Percentiles rank a stretch among this genome's conserved stretches.
Evolutionary conservation across 2,888 invertebrate species (phyloP).

Genomic region (Monochamus alternatus): DNA sequence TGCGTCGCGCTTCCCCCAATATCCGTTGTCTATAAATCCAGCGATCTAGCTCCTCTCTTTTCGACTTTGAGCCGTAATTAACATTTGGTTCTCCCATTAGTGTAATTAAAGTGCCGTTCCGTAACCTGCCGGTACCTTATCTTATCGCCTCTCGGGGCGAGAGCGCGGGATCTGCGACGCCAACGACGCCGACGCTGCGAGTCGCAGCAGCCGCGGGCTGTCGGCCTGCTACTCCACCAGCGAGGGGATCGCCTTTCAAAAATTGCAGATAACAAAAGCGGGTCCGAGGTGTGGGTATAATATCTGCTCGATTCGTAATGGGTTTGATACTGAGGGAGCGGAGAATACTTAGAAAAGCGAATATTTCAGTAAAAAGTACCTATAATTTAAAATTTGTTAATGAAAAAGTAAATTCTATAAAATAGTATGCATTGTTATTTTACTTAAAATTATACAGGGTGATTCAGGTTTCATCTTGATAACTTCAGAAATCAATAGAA

Average conservation of each 20-base stretch:
- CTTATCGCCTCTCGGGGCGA: constrained; percentile 37
- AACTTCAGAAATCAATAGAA: too few species aligned
- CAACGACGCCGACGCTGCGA: constrained; percentile 17
- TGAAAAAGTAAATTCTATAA: too few species aligned
- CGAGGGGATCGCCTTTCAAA: constrained; percentile 20
- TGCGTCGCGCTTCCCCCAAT: constrained; percentile 64
- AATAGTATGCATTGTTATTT: too few species aligned
- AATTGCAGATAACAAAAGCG: constrained; percentile 22
- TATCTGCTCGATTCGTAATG: background rate
- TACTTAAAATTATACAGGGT: too few species aligned
- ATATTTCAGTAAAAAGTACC: too few species aligned
- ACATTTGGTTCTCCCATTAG: constrained; percentile 84
- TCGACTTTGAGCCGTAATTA: constrained; percentile 82
- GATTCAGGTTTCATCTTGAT: too few species aligned
- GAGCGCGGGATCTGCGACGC: constrained; percentile 31
- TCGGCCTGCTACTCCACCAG: constrained; percentile 23
- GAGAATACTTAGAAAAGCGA: too few species aligned
- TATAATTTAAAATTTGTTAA: too few species aligned
- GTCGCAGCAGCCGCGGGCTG: constrained; percentile 39
- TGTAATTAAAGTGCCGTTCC: constrained; percentile 84
- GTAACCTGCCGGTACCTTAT: constrained; percentile 70
- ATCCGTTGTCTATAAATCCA: constrained; percentile 58
- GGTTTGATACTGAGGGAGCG: background rate
- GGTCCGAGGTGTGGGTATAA: constrained; percentile 7
- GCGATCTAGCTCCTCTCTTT: constrained; percentile 71